These are phyloP conservation scores for Nixonia krombeini DNA, from an alignment of 1,140 invertebrate species.

Conservation along the genomic window DNA sequence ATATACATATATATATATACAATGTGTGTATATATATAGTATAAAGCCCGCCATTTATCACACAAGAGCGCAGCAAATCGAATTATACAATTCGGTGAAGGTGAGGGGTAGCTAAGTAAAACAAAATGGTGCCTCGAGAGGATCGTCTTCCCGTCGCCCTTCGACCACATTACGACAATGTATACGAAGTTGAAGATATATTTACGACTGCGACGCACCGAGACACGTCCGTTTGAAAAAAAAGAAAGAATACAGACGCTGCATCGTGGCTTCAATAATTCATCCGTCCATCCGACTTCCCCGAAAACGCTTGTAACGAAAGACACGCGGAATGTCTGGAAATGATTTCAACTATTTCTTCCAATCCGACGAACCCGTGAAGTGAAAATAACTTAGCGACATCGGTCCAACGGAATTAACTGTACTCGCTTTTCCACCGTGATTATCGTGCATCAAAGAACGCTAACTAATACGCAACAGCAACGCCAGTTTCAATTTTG, in stretches of 20 bases:
- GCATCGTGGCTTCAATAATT: constrained; percentile 12
- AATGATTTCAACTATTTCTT: no score
- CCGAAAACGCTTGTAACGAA: no score
- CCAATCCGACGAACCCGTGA: no score
- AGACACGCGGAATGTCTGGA: no score
- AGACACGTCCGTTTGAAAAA: neutral
- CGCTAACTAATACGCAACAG: no score
- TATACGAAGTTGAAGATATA: constrained; percentile 18
- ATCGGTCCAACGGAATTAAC: no score
- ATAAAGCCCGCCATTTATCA: constrained; percentile 48
- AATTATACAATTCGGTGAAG: constrained; percentile 55
- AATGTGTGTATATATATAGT: no score
- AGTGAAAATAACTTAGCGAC: no score
- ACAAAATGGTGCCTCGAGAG: constrained; percentile 58
- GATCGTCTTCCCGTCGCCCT: constrained; percentile 35
- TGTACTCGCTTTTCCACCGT: no score
- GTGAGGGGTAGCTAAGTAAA: constrained; percentile 47
- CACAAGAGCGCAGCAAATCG: constrained; percentile 53
- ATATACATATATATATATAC: no score
- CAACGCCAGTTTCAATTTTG: no score
- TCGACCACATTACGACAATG: constrained; percentile 15
- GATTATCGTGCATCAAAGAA: no score
- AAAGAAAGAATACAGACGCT: constrained; percentile 4
- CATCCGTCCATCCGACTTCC: neutral
- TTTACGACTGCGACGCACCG: constrained; percentile 28